Conservation (phyloP, 2,113 vertebrate genomes). For the Grus americana region DNA sequence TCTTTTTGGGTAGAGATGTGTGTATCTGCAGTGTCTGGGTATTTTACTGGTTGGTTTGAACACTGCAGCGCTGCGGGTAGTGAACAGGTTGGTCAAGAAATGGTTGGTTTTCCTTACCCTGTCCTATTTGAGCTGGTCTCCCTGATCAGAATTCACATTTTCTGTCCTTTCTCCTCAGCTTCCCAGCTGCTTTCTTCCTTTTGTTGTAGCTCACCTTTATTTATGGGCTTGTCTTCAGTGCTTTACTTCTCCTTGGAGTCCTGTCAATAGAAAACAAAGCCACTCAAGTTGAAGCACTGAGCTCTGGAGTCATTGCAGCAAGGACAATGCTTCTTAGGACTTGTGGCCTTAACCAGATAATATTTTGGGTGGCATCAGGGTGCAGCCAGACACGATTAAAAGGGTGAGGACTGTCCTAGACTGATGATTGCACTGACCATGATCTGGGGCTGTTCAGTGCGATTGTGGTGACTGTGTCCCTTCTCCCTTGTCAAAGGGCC, state of each 20-base stretch:
- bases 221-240: neutral
- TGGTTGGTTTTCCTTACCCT: neutral
- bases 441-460: rapidly evolving
- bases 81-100: neutral
- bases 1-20: neutral
- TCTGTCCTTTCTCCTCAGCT: neutral
- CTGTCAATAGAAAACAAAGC: neutral
- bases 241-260: neutral
- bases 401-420: neutral
- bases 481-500: conserved; percentile 77
- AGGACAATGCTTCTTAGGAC: neutral
- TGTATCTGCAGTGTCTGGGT: neutral
- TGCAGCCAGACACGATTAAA: neutral
- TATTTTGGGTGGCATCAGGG: neutral
- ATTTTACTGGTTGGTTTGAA: neutral
- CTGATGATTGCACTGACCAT: neutral
- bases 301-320: neutral
- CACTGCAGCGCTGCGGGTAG: neutral
- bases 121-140: neutral
- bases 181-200: neutral
- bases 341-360: neutral
- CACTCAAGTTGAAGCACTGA: neutral
- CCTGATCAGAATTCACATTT: neutral
- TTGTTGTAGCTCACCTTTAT: neutral
- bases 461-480: neutral